Conservation (phyloP, 2,113 vertebrate species). For the Castor canadensis region DNA sequence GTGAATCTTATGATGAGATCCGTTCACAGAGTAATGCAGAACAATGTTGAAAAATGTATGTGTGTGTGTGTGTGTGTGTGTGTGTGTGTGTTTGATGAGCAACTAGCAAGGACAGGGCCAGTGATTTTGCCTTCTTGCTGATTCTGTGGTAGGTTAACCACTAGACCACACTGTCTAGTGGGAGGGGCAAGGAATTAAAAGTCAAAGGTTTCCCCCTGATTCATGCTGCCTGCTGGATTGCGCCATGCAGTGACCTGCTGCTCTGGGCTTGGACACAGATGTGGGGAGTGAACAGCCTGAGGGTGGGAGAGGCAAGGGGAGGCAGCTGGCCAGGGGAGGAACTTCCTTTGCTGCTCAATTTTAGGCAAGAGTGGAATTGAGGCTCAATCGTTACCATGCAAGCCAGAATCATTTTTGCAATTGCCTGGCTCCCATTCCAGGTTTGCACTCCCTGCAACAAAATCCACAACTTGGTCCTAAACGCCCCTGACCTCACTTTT, state of each 20-base stretch:
- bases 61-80: too few relatives aligned
- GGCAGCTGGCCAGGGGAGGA: constrained; percentile 67
- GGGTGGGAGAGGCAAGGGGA: constrained; percentile 42
- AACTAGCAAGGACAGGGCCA: background rate
- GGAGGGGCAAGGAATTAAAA: constrained; percentile 67
- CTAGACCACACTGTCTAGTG: constrained; percentile 76
- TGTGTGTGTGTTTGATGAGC: too few relatives aligned
- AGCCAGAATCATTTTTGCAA: constrained; percentile 53
- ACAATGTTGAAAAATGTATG: too few relatives aligned
- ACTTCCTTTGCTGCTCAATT: constrained; percentile 69
- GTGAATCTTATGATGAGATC: too few relatives aligned
- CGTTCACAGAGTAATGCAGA: background rate
- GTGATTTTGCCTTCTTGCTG: constrained; percentile 61
- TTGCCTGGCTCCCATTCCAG: constrained; percentile 59
- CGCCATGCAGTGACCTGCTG: constrained; percentile 69
- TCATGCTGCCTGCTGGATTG: constrained; percentile 65
- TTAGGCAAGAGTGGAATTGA: constrained; percentile 60
- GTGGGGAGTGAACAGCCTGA: constrained; percentile 65
- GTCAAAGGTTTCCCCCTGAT: constrained; percentile 69
- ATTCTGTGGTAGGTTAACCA: constrained; percentile 66
- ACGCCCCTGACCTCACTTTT: constrained; percentile 71
- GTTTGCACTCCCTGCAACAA: constrained; percentile 53
- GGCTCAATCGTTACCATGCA: constrained; percentile 63
- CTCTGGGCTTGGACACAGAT: constrained; percentile 73
- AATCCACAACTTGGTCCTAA: constrained; percentile 67